phyloP scores from a whole-genome alignment of 2,888 invertebrate species.

The Phlogophora meticulosa region DNA sequence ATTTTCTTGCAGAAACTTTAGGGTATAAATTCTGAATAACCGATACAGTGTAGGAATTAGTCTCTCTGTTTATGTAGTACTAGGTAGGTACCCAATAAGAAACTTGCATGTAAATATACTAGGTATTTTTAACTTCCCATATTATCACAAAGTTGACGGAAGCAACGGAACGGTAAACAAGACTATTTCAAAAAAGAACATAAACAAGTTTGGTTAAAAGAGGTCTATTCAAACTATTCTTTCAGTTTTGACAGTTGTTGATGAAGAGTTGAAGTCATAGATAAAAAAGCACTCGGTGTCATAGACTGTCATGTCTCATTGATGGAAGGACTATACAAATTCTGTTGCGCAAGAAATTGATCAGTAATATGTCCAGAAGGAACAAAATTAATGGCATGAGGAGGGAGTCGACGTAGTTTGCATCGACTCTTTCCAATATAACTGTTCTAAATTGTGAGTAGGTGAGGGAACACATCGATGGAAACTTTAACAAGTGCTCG shows the following conservation, averaged over 20 bases:
- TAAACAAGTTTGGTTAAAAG: not conserved
- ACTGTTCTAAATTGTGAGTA: constrained; percentile 58
- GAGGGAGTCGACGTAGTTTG: constrained; percentile 50
- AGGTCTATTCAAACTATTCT: not conserved
- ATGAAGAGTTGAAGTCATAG: no score
- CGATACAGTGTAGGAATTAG: no score
- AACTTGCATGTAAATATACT: no score
- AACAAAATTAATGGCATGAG: constrained; percentile 33
- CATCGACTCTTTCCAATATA: constrained; percentile 40
- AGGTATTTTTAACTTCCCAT: no score
- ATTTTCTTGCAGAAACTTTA: no score
- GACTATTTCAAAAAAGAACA: no score
- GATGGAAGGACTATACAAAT: constrained; percentile 20
- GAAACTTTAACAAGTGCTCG: not conserved
- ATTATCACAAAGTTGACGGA: no score
- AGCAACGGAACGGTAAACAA: no score
- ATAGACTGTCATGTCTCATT: constrained; percentile 17
- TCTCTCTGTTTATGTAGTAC: no score
- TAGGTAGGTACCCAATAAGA: no score
- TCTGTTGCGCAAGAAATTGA: constrained; percentile 5
- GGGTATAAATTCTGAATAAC: no score
- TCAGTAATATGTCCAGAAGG: constrained; percentile 50
- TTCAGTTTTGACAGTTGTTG: not conserved
- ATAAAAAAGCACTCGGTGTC: constrained; percentile 21
- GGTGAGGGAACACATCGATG: not conserved